A percentile compares a stretch with the other conserved stretches of the same genome.
These are phyloP conservation scores for Paramormyrops kingsleyae DNA, from an alignment of 2,113 vertebrate species.

Conservation along the genomic window DNA sequence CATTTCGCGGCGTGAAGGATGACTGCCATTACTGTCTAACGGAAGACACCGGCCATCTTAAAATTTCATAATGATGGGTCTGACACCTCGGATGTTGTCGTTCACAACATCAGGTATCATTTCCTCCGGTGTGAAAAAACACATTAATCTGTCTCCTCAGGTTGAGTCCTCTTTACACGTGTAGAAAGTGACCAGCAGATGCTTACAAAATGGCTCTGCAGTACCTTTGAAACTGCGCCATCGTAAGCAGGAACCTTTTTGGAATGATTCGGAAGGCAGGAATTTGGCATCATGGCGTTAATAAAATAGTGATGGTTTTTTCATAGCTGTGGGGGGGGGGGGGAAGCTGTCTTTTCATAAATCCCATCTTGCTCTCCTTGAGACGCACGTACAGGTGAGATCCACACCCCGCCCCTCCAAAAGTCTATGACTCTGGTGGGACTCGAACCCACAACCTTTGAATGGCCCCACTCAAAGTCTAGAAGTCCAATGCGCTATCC, in stretches of 20 bases:
- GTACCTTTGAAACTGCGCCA: background rate
- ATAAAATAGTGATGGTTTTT: background rate
- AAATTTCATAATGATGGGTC: slow-evolving; percentile 25
- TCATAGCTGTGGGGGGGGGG: background rate
- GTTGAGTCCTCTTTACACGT: background rate
- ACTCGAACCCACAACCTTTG: background rate
- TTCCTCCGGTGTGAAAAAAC: background rate
- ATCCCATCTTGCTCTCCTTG: background rate
- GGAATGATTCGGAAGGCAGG: background rate
- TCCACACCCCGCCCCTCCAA: background rate
- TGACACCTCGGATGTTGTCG: background rate
- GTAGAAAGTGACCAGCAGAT: background rate
- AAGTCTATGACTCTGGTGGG: background rate
- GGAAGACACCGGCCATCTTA: slow-evolving; percentile 31
- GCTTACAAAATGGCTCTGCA: background rate
- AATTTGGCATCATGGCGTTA: background rate
- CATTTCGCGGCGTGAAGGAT: slow-evolving; percentile 35
- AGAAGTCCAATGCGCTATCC: background rate
- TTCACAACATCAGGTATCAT: background rate
- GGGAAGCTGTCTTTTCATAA: background rate
- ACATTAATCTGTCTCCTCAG: background rate
- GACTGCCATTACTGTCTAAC: slow-evolving; percentile 37
- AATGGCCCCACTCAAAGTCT: background rate
- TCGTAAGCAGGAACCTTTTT: background rate
- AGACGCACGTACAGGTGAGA: background rate